Evolutionary conservation across 2,797 vertebrate genomes (phyloP).

Genomic region (Agapornis canus): DNA sequence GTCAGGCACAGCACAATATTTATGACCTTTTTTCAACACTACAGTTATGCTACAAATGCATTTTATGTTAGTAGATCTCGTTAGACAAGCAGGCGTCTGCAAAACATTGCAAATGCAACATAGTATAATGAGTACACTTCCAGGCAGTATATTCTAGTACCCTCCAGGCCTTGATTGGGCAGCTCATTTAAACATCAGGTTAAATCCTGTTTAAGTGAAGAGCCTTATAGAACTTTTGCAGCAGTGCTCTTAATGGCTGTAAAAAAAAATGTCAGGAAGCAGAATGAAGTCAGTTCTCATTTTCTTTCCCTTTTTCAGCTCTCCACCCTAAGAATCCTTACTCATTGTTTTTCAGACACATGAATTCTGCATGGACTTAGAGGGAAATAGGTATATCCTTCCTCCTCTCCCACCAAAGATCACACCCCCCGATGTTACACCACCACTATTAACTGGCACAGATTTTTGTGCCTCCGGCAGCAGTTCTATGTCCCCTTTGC

Average conservation of each 20-base stretch:
- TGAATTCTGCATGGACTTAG: fast-evolving
- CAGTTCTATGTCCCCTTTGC: fast-evolving
- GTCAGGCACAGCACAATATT: not conserved
- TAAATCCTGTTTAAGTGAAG: conserved; percentile 38
- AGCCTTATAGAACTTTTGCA: not conserved
- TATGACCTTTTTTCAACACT: not conserved
- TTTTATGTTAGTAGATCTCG: not conserved
- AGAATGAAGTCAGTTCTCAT: not conserved
- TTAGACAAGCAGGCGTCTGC: not conserved
- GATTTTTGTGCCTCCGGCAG: not conserved
- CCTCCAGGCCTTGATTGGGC: conserved; percentile 10
- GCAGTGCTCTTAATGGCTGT: not conserved
- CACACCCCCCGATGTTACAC: fast-evolving
- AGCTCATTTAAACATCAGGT: conserved; percentile 38
- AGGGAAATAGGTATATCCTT: fast-evolving
- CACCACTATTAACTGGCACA: too few species aligned
- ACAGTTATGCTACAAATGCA: not conserved
- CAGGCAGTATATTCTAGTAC: conserved; percentile 21
- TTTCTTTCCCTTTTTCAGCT: not conserved
- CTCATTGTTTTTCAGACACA: fast-evolving
- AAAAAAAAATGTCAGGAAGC: not conserved
- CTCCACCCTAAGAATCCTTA: not conserved
- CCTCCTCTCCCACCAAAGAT: too few species aligned
- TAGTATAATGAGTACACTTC: conserved; percentile 5
- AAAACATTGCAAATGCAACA: not conserved